A percentile compares a stretch with the other conserved stretches of the same genome.
Evolutionary conservation across 2,113 vertebrate genomes (phyloP).

Genomic region (Syrrhaptes paradoxus): DNA sequence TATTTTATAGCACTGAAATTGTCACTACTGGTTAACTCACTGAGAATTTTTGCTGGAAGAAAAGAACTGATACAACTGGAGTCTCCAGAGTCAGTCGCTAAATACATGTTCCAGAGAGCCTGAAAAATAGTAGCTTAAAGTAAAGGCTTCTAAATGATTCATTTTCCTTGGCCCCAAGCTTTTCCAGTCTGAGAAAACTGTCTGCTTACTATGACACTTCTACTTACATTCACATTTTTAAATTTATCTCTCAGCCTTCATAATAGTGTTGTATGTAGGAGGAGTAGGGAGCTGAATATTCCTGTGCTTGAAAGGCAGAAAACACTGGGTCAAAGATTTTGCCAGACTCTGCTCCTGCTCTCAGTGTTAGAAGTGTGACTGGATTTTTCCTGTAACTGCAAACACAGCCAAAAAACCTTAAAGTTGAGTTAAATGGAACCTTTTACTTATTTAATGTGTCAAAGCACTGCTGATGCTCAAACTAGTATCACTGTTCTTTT

Average conservation of each 20-base stretch:
- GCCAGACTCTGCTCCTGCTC: background rate
- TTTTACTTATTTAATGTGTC: background rate
- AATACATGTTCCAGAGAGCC: slow-evolving; percentile 6
- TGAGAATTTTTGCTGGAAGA: background rate
- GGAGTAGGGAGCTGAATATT: background rate
- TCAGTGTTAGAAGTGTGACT: background rate
- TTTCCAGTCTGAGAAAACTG: background rate
- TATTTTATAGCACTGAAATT: background rate
- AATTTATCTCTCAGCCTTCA: background rate
- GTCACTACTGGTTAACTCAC: background rate
- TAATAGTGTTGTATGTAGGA: background rate
- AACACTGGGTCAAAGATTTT: background rate
- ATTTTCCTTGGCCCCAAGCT: background rate
- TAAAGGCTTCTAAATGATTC: background rate
- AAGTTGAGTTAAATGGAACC: background rate
- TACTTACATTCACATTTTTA: background rate
- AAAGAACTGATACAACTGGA: background rate
- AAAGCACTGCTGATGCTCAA: background rate
- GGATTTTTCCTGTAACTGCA: background rate
- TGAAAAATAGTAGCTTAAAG: background rate
- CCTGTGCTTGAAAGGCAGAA: background rate
- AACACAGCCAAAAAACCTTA: background rate
- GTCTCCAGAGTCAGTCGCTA: background rate
- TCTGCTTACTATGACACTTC: background rate
- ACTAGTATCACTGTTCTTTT: background rate